Evolutionary conservation across 37 sponge, comb jelly and placozoan genomes (phyloP).

Genomic region (Agelas oroides): DNA sequence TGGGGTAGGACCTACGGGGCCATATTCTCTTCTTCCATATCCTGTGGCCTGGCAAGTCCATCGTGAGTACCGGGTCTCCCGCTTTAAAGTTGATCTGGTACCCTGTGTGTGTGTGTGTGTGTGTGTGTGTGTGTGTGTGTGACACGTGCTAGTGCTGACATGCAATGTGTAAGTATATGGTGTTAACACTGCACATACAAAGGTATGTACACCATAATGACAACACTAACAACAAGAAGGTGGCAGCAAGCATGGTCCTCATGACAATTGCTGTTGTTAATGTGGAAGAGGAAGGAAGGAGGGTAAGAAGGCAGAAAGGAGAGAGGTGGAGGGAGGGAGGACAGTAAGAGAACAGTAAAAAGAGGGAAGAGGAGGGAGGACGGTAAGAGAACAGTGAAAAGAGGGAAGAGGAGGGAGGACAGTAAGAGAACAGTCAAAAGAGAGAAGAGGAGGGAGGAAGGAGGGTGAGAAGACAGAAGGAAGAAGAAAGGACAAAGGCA

Average conservation of each 20-base stretch:
- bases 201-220: too few species aligned
- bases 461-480: too few species aligned
- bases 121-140: too few species aligned
- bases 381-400: too few species aligned
- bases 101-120: slow-evolving; percentile 1
- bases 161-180: too few species aligned
- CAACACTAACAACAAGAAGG: too few species aligned
- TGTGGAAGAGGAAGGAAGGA: neutral
- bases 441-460: neutral
- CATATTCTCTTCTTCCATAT: slow-evolving; percentile 54
- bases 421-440: neutral
- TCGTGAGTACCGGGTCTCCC: slow-evolving; percentile 5
- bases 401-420: neutral
- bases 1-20: slow-evolving; percentile 31
- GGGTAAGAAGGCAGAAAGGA: neutral
- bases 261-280: too few species aligned
- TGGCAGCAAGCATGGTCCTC: too few species aligned
- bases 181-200: too few species aligned
- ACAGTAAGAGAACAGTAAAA: neutral
- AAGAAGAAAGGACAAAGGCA: too few species aligned
- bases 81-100: slow-evolving; percentile 11
- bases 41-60: neutral
- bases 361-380: neutral
- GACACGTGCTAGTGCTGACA: too few species aligned
- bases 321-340: neutral